Conservation (phyloP, 2,113 vertebrate species). For the Cacatua alba region DNA sequence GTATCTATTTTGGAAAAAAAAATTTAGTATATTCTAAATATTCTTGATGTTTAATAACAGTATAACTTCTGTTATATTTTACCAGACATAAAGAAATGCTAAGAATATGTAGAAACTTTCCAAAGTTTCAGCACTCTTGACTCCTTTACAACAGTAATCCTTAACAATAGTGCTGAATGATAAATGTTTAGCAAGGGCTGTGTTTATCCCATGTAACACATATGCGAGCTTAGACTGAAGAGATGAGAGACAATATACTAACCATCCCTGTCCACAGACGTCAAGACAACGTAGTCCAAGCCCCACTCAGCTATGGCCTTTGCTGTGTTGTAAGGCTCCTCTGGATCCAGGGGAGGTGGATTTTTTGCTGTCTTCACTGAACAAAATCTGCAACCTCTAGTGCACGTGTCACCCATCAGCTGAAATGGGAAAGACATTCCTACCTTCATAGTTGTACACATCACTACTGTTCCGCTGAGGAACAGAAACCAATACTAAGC, state of each 20-base stretch:
- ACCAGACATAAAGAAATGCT: background rate
- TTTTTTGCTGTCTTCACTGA: conserved; percentile 91
- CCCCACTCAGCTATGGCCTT: conserved; percentile 92
- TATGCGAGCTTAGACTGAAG: fast-evolving
- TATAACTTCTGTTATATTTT: background rate
- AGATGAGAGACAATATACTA: background rate
- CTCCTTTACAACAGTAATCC: background rate
- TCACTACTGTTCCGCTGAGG: background rate
- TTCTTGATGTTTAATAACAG: background rate
- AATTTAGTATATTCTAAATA: background rate
- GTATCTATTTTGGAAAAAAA: background rate
- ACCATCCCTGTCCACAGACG: conserved; percentile 97
- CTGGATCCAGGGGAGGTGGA: conserved; percentile 86
- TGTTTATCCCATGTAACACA: fast-evolving
- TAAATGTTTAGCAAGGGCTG: fast-evolving
- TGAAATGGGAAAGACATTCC: conserved; percentile 54
- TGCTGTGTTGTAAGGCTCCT: conserved; percentile 91
- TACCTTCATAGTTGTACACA: background rate
- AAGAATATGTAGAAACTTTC: background rate
- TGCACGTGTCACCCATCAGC: conserved; percentile 98
- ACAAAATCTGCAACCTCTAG: conserved; percentile 96
- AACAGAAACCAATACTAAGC: background rate
- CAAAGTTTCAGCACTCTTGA: background rate
- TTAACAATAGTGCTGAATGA: background rate
- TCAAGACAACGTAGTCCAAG: conserved; percentile 97